phyloP scores from a whole-genome alignment of 2,113 vertebrate genomes.

The Lontra canadensis region DNA sequence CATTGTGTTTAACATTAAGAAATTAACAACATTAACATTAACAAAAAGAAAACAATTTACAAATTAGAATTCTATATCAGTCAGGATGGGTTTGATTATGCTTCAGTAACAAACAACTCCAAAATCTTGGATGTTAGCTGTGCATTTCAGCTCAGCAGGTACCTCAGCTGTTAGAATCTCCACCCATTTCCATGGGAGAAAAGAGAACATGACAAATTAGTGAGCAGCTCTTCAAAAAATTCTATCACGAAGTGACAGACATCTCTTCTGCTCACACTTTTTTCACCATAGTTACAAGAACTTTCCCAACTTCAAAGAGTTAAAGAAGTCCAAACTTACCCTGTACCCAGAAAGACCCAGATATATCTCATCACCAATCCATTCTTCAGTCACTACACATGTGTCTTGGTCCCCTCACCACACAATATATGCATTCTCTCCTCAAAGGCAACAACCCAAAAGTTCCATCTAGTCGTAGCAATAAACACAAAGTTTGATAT shows the following conservation, averaged over 20 bases:
- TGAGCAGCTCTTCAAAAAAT: neutral
- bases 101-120: neutral
- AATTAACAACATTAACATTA: too few species aligned
- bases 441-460: neutral
- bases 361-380: neutral
- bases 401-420: neutral
- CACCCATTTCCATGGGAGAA: neutral
- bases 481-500: neutral
- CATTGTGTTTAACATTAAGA: neutral
- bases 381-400: neutral
- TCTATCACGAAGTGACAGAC: neutral
- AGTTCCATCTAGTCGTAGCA: neutral
- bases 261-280: neutral
- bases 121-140: neutral
- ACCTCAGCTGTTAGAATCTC: neutral
- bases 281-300: neutral
- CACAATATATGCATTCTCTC: neutral
- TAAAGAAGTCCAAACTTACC: neutral
- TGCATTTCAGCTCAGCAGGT: neutral
- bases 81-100: neutral
- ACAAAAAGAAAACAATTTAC: neutral
- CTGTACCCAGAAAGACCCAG: neutral
- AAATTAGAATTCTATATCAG: neutral
- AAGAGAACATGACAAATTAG: neutral
- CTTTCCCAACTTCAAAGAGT: conserved; percentile 1